Evolutionary conservation across 2,113 vertebrate genomes (phyloP), one percentile per base, ranked within the genome.

Genomic region (Colistium nudipinnis): DNA sequence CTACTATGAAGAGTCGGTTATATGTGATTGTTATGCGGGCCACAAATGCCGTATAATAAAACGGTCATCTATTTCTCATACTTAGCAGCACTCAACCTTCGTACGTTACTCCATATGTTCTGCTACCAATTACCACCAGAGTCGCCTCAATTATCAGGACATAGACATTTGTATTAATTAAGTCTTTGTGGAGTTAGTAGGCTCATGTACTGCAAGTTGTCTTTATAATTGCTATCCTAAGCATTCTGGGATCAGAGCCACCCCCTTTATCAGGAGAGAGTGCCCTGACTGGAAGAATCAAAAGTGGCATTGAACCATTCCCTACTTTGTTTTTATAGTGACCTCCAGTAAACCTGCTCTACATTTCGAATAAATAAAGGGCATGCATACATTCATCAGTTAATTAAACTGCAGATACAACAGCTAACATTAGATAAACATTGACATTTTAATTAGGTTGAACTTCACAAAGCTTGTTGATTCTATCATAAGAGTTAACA

Each of bases 171-270:
- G 55, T 44, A 72, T 62, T 71, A 72, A 75, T 83, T 69, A 62
- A 71, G 68, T 68, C 67, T 41, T 44, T 60, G 48, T 59, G 47
- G 47, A 52, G 62, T 65, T 55, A 77, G 55, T 55, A 31, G 3
- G 39, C 31, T 39, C 25, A 30, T 78, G 62, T 56, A 48, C 60
- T 36, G 70, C 67, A 62, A 78, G 61, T 79, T 68, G 51, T 71
- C 52, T 80, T 78, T 63, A 67, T 80, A 76, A 83, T 74, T 81
- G 68, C 66, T 55, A 39, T 62, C 62, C 48, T 66, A 25, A 72
- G 63, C 31, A 48, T 70, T 80, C 74, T 73, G 74, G 73, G 85
- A 79, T 78, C 39, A 30, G 61, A 64, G 74, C 83, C 83, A 83
- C 38, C 2, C 36, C 52, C 59, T 85, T 74, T 47, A 73, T 80